Conservation (phyloP, 2,113 vertebrate species). For the Pseudonaja textilis region DNA sequence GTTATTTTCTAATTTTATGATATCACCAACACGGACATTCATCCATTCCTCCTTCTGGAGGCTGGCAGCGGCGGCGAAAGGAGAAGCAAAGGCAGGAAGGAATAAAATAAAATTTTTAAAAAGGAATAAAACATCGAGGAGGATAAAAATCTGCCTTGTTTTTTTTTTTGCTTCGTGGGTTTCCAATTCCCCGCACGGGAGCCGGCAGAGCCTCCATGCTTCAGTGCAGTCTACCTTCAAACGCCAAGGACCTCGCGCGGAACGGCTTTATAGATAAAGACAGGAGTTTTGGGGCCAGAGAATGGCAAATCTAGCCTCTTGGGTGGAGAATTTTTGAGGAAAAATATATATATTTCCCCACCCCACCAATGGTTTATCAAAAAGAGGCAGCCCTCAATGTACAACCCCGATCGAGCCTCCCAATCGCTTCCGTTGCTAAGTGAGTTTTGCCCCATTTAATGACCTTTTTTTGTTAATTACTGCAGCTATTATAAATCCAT, state of each 20-base stretch:
- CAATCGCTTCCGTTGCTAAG: neutral
- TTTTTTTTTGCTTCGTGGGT: neutral
- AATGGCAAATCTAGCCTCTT: neutral
- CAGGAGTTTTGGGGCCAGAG: neutral
- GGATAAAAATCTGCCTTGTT: neutral
- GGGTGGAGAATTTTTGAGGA: neutral
- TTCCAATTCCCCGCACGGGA: neutral
- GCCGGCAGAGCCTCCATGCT: neutral
- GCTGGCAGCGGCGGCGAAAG: slow-evolving; percentile 59
- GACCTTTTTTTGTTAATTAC: neutral
- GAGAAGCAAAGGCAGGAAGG: rapidly evolving
- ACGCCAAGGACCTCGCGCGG: neutral
- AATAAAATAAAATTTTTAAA: too few relatives aligned
- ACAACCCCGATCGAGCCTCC: neutral
- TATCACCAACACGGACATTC: slow-evolving; percentile 90
- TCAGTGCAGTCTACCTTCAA: neutral
- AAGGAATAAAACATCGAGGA: too few relatives aligned
- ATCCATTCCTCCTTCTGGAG: slow-evolving; percentile 92
- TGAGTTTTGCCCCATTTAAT: neutral
- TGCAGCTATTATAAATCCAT: too few relatives aligned
- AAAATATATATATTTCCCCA: too few relatives aligned
- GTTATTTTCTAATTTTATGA: slow-evolving; percentile 95
- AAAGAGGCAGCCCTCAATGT: neutral
- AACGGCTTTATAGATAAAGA: neutral
- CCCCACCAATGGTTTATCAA: neutral